phyloP scores from a whole-genome alignment of 2,113 vertebrate genomes.

The Alosa alosa region DNA sequence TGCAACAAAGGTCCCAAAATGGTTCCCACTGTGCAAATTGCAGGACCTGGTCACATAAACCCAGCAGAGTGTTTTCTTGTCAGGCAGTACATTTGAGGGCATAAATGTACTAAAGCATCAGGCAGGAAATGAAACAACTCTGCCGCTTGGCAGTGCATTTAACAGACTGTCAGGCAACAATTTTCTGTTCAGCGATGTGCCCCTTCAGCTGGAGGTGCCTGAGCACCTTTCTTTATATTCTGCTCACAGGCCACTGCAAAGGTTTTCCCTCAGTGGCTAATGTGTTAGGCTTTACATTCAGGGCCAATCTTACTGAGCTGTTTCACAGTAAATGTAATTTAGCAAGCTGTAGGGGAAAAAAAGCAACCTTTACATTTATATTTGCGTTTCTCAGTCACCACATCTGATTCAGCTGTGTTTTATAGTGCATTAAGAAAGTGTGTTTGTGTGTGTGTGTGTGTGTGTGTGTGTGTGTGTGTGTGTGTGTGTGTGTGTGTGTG shows the following conservation, averaged over 20 bases:
- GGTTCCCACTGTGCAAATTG: not conserved
- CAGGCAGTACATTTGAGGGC: constrained; percentile 30
- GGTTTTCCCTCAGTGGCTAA: constrained; percentile 25
- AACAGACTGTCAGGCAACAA: constrained; percentile 47
- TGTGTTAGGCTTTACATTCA: constrained; percentile 38
- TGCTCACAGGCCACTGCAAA: constrained; percentile 10
- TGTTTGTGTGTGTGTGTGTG: not conserved
- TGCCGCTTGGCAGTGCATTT: constrained; percentile 38
- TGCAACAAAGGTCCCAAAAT: not conserved
- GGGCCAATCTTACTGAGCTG: constrained; percentile 37
- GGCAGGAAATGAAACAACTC: constrained; percentile 45
- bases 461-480: not conserved
- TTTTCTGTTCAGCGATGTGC: constrained; percentile 47
- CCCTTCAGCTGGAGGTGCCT: constrained; percentile 11
- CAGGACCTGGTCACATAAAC: not conserved
- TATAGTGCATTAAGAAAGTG: not conserved
- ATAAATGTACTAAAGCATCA: constrained; percentile 30
- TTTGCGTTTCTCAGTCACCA: constrained; percentile 39
- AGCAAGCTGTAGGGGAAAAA: constrained; percentile 43
- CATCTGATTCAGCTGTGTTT: constrained; percentile 35
- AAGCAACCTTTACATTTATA: constrained; percentile 43
- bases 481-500: not conserved
- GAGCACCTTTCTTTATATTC: constrained; percentile 35
- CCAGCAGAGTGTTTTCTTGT: constrained; percentile 14
- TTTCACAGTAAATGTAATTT: constrained; percentile 47